Percentiles rank a stretch among this genome's conserved stretches.
Conservation (phyloP, 2,113 vertebrate genomes). For the Papio anubis region DNA sequence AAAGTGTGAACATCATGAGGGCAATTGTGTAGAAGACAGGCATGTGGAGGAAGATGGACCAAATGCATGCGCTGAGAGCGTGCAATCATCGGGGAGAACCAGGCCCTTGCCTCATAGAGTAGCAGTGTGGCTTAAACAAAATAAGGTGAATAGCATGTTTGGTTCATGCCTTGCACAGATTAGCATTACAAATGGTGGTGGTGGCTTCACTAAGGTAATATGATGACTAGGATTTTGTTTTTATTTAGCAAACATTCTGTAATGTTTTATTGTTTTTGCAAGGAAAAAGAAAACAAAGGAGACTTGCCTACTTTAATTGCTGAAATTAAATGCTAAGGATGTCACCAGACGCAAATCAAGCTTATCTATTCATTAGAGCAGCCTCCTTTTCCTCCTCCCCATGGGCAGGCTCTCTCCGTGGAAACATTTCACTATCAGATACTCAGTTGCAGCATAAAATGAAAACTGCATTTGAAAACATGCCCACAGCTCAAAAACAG, state of each 20-base stretch:
- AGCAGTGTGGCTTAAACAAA: too few relatives aligned
- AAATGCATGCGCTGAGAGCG: background rate
- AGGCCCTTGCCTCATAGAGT: background rate
- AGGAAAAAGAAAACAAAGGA: conserved; percentile 67
- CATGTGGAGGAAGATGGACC: background rate
- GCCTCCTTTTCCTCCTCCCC: conserved; percentile 56
- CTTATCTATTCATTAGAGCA: conserved; percentile 71
- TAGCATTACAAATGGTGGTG: background rate
- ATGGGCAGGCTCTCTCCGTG: background rate
- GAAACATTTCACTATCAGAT: conserved; percentile 69
- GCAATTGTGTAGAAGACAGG: background rate
- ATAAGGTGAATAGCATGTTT: fast-evolving
- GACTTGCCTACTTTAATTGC: conserved; percentile 67
- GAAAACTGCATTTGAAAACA: conserved; percentile 54
- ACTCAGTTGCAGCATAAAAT: conserved; percentile 39
- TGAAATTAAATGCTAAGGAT: conserved; percentile 70
- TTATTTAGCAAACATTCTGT: conserved; percentile 26
- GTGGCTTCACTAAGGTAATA: background rate
- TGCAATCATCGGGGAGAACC: too few relatives aligned
- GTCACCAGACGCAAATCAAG: conserved; percentile 64
- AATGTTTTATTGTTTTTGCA: conserved; percentile 60
- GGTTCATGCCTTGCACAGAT: background rate
- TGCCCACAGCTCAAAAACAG: conserved; percentile 33
- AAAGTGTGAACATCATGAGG: background rate
- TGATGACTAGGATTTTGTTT: background rate